phyloP scores from a whole-genome alignment of 1,140 invertebrate species.

The Bombus confusus region DNA sequence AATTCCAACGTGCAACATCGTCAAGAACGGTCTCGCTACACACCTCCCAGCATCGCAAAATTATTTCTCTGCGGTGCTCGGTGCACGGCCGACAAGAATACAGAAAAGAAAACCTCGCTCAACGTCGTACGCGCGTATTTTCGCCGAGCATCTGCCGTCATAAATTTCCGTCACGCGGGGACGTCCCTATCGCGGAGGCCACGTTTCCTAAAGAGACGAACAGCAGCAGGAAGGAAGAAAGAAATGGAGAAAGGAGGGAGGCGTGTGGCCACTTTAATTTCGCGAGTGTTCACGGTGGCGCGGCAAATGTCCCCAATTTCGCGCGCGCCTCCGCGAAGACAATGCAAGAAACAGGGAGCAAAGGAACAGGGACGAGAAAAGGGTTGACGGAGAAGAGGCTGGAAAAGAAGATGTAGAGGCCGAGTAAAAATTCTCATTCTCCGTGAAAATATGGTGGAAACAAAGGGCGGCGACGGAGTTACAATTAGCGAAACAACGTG shows the following conservation, averaged over 20 bases:
- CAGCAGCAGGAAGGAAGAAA: no score
- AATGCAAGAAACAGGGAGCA: background rate
- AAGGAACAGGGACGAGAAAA: background rate
- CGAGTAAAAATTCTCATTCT: slow-evolving; percentile 56
- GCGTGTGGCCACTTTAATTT: slow-evolving; percentile 45
- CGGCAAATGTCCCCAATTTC: slow-evolving; percentile 36
- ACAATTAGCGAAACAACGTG: slow-evolving; percentile 66
- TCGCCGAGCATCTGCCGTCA: background rate
- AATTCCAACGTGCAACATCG: background rate
- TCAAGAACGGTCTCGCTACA: background rate
- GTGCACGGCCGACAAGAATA: background rate
- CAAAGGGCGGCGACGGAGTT: slow-evolving; percentile 32
- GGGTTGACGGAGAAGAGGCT: background rate
- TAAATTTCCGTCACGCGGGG: background rate
- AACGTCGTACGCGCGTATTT: background rate
- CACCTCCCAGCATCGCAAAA: background rate
- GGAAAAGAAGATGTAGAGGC: background rate
- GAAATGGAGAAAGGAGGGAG: background rate
- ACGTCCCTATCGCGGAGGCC: background rate
- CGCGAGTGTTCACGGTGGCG: background rate
- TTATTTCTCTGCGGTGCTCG: background rate
- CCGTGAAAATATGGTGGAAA: slow-evolving; percentile 37
- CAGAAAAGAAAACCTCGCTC: background rate
- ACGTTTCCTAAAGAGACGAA: background rate
- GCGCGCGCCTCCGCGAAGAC: slow-evolving; percentile 13